Percentiles rank a stretch among this genome's conserved stretches.
Conservation (phyloP, 2,113 vertebrate species). For the Larimichthys polyactis region DNA sequence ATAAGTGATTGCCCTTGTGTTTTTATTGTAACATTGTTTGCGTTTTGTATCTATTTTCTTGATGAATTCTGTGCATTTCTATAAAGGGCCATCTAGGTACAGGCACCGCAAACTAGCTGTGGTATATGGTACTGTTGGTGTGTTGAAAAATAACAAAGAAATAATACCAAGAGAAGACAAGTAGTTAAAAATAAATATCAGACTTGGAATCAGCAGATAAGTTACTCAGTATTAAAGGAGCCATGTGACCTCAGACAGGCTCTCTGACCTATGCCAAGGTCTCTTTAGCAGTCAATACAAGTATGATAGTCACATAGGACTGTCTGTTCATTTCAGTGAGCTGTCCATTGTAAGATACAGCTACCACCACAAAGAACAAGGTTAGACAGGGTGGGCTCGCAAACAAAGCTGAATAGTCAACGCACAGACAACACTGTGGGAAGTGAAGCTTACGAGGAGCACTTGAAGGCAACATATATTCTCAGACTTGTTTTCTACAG, state of each 20-base stretch:
- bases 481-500: background rate
- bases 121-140: background rate
- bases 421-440: fast-evolving
- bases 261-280: background rate
- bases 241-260: background rate
- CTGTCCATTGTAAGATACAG: background rate
- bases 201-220: background rate
- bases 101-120: background rate
- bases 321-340: background rate
- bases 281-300: background rate
- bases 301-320: background rate
- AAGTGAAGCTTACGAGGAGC: background rate
- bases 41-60: background rate
- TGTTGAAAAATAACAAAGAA: too few species aligned
- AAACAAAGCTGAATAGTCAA: background rate
- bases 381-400: background rate
- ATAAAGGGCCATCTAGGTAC: background rate
- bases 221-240: background rate
- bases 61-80: background rate
- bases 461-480: slow-evolving; percentile 5
- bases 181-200: too few species aligned
- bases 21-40: background rate
- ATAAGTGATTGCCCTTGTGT: background rate
- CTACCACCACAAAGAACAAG: background rate
- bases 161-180: too few species aligned